These are phyloP conservation scores for Ramphastos sulfuratus DNA, from an alignment of 2,113 vertebrate genomes.

Conservation along the genomic window DNA sequence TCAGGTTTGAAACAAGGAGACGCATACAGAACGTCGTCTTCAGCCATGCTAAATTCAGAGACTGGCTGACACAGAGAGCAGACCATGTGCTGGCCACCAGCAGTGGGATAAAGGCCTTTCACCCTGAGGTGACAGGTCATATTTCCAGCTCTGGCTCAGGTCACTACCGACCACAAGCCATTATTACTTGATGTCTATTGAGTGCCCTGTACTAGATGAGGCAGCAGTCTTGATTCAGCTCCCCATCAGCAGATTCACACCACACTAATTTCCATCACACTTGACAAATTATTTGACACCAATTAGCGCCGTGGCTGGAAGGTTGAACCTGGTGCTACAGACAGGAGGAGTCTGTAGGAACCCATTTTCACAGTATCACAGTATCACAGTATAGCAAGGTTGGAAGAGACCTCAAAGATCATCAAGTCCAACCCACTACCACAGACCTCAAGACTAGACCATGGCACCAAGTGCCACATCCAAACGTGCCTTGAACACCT, in stretches of 20 bases:
- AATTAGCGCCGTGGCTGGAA: background rate
- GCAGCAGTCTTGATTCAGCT: background rate
- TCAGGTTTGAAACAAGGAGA: background rate
- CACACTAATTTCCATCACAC: background rate
- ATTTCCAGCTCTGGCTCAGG: background rate
- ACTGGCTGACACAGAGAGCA: background rate
- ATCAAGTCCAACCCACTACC: no score
- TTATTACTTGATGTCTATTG: background rate
- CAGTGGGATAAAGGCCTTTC: background rate
- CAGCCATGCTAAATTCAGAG: background rate
- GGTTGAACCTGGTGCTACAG: fast-evolving
- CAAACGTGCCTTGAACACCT: no score
- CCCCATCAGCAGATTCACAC: background rate
- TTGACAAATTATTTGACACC: background rate
- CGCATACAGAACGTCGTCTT: fast-evolving
- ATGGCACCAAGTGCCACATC: no score
- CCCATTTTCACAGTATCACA: no score
- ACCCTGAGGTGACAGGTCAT: background rate
- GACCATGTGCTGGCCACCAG: background rate
- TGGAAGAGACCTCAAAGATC: no score
- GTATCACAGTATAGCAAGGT: no score
- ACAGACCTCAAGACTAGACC: no score
- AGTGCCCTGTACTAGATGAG: background rate
- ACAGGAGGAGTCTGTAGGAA: background rate
- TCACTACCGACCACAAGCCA: background rate